Conservation (phyloP, 2,113 vertebrate genomes). For the Sialia sialis region DNA sequence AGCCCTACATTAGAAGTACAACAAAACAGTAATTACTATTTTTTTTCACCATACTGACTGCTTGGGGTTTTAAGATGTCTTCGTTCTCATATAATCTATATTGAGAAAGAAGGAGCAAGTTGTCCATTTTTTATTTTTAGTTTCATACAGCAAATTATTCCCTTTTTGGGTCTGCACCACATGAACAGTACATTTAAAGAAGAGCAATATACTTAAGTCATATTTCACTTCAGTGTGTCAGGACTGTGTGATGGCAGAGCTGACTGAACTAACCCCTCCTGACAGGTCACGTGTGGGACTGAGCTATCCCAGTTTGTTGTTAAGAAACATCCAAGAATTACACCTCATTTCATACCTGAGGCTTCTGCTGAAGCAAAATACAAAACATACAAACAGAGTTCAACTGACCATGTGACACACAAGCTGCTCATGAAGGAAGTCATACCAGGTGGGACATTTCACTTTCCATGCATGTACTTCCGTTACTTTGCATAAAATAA, state of each 20-base stretch:
- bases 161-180: neutral
- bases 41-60: neutral
- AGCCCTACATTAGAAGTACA: neutral
- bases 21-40: neutral
- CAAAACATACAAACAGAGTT: neutral
- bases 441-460: neutral
- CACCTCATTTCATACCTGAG: neutral
- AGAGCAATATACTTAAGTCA: neutral
- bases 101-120: neutral
- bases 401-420: neutral
- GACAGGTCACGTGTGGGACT: accelerated
- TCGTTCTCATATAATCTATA: neutral
- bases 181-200: neutral
- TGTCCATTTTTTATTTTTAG: neutral
- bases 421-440: neutral
- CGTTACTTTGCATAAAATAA: neutral
- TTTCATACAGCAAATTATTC: neutral
- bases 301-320: accelerated
- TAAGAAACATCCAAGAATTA: neutral
- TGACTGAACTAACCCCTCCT: neutral
- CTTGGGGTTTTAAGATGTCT: neutral
- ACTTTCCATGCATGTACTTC: neutral
- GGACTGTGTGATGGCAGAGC: neutral
- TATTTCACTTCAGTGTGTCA: neutral
- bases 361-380: neutral